Percentiles rank a stretch among this genome's conserved stretches.
Conservation (phyloP, 2,888 invertebrate species). For the Linnaemya vulpina region DNA sequence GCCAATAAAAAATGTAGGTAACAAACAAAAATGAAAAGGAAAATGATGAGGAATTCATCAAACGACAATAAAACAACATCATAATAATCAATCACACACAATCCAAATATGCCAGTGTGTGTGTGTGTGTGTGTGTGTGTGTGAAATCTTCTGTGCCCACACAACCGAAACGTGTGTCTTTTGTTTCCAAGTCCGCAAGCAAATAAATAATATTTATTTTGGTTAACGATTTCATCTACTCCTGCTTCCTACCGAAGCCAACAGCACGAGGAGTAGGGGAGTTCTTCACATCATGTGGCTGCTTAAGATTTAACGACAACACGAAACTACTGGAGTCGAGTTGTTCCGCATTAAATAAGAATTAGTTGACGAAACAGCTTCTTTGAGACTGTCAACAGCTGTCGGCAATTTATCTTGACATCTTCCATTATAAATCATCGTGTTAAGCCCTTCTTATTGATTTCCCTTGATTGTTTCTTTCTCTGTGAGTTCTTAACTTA, state of each 20-base stretch:
- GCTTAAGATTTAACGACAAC: not conserved
- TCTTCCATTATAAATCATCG: not conserved
- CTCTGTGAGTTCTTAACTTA: not conserved
- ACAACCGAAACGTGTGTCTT: not conserved
- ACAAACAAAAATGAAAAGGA: not conserved
- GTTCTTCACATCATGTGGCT: not conserved
- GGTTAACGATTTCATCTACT: not conserved
- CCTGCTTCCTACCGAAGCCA: not conserved
- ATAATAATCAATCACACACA: slow-evolving; percentile 1
- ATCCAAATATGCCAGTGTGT: not conserved
- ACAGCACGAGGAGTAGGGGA: not conserved
- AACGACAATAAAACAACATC: not conserved
- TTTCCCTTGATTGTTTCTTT: not conserved
- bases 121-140: not conserved
- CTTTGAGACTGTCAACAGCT: not conserved
- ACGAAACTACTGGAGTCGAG: not conserved
- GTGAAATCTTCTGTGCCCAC: not conserved
- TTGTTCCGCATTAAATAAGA: not conserved
- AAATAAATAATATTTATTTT: not conserved
- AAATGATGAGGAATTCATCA: not conserved
- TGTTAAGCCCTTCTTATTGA: not conserved
- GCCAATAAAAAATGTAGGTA: not conserved
- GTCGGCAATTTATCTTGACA: not conserved
- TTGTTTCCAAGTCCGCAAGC: not conserved
- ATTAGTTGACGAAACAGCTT: not conserved